Base-by-base conservation (phyloP, 2,797 vertebrate species). In the Parauchenoglanis ngamensis region DNA sequence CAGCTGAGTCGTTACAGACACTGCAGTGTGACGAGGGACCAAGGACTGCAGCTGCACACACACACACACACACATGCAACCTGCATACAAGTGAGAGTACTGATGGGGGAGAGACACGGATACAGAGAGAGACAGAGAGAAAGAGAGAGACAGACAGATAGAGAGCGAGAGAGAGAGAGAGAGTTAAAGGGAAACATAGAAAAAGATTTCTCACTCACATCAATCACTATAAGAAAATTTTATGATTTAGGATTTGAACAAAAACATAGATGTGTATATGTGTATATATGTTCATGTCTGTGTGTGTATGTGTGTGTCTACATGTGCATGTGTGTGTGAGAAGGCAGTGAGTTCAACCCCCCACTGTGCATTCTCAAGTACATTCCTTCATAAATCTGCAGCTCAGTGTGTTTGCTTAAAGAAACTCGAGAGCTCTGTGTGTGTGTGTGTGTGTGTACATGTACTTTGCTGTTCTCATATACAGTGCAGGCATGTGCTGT, bases 381-480 rank as follows among this genome's bases (percentile, higher is more conserved):
- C 93, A 95, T 96, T 95, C 94, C 93, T 95, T 92, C 93, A 94
- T 95, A 94, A 94, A 95, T 94, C 90, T 92, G 90, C 89, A 89
- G 87, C 86, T 87, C 78, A 72, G 85, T 88, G 78, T 92, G 87
- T 92, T 89, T 79, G 76, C 91, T 90, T 89, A 87, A 91, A 92
- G 92, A 92, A 94, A 93, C 89, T 61, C 0, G 52, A 59, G 52
- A 73, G 82, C 23, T 12, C 4, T 21, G 84, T 89, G 90, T 92
- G 93, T 95, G 94, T 91, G 89, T 87, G 12, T 79, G 70, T 75
- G 40, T 72, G 70, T 72, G 40, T 44, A 11, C 8, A 11, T 75
- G 72, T 25, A 17, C 68, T 72, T 72, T 44, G 68, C 15, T 72
- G 23, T 75, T 46, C 46, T 15, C 46, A 52, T 52, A 25, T 76